A percentile compares a stretch with the other conserved stretches of the same genome.
Conservation (phyloP, 2,888 invertebrate genomes). For the Prosapia bicincta region DNA sequence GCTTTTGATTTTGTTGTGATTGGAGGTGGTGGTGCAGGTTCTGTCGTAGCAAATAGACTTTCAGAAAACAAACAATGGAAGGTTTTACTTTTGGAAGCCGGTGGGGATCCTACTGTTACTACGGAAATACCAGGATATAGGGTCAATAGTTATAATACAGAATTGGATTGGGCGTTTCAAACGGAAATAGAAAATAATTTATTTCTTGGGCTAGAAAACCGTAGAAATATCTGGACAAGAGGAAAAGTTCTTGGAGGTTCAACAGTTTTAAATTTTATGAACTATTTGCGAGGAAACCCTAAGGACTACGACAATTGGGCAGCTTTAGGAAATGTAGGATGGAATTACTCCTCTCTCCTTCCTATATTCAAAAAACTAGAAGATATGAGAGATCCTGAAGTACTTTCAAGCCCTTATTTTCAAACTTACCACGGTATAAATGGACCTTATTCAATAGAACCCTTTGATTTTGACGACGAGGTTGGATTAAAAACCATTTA, state of each 20-base stretch:
- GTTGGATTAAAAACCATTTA: slow-evolving; percentile 34
- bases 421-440: slow-evolving; percentile 41
- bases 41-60: slow-evolving; percentile 51
- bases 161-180: slow-evolving; percentile 47
- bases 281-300: slow-evolving; percentile 61
- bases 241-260: slow-evolving; percentile 65
- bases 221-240: slow-evolving; percentile 52
- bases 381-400: slow-evolving; percentile 39
- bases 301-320: slow-evolving; percentile 64
- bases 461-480: slow-evolving; percentile 48
- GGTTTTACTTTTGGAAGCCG: slow-evolving; percentile 54
- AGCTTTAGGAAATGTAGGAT: slow-evolving; percentile 56
- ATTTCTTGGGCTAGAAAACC: slow-evolving; percentile 44
- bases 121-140: slow-evolving; percentile 49
- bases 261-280: slow-evolving; percentile 62
- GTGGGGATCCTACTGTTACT: slow-evolving; percentile 48
- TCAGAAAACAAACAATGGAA: slow-evolving; percentile 48
- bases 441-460: slow-evolving; percentile 44
- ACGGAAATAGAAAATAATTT: slow-evolving; percentile 48
- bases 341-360: slow-evolving; percentile 53
- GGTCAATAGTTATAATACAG: slow-evolving; percentile 42
- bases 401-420: slow-evolving; percentile 25
- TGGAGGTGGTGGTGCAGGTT: slow-evolving; percentile 51
- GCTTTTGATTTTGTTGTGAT: slow-evolving; percentile 43
- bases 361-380: slow-evolving; percentile 45